Evolutionary conservation across 2,888 invertebrate genomes (phyloP).

Genomic region (Dorcus parallelipipedus): DNA sequence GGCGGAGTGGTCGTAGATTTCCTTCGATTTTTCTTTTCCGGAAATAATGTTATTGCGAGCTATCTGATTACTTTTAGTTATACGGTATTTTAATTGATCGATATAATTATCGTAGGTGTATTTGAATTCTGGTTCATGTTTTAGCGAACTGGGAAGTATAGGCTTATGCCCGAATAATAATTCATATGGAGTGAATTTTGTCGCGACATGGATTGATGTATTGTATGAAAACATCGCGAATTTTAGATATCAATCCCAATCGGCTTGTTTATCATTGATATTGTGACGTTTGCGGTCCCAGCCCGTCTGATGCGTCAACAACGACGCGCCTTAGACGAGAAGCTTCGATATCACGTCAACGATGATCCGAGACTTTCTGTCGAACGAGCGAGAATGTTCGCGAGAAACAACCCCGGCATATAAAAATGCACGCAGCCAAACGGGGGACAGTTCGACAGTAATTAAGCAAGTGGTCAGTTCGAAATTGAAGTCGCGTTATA

Average conservation of each 20-base stretch:
- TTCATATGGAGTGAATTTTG: conserved; percentile 33
- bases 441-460: too few relatives aligned
- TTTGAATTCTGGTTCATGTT: conserved; percentile 25
- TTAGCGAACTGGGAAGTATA: conserved; percentile 23
- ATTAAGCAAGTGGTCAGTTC: too few relatives aligned
- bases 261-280: conserved; percentile 25
- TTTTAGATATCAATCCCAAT: conserved; percentile 17
- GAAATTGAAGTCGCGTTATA: too few relatives aligned
- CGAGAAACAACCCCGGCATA: too few relatives aligned
- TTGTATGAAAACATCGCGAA: conserved; percentile 31
- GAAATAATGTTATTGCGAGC: conserved; percentile 26
- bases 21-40: conserved; percentile 27
- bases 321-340: too few relatives aligned
- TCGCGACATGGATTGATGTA: conserved; percentile 29
- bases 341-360: too few relatives aligned
- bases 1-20: conserved; percentile 22
- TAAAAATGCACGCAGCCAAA: too few relatives aligned
- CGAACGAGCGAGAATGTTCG: too few relatives aligned
- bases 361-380: too few relatives aligned
- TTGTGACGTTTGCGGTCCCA: too few relatives aligned
- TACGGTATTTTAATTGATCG: conserved; percentile 21
- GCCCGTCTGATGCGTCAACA: too few relatives aligned
- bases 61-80: conserved; percentile 26
- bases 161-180: conserved; percentile 30
- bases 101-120: conserved; percentile 32